Percentiles rank a stretch among this genome's conserved stretches.
These are phyloP conservation scores for Myzus persicae DNA, from an alignment of 1,140 invertebrate species.

Conservation along the genomic window DNA sequence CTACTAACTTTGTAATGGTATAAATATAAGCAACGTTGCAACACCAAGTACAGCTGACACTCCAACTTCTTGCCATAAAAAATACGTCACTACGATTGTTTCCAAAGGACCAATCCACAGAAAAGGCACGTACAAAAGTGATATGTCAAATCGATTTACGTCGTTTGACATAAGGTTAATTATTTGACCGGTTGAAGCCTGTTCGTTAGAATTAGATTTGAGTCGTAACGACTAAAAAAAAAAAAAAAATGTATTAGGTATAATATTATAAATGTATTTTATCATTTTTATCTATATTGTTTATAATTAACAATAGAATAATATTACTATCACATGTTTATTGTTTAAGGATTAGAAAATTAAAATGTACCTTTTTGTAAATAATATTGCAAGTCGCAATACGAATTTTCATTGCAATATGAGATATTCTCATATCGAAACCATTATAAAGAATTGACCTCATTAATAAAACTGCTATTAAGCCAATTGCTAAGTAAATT, in stretches of 20 bases:
- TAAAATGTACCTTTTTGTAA: constrained; percentile 7
- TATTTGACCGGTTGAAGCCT: constrained; percentile 81
- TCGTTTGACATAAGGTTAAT: constrained; percentile 94
- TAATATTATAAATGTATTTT: not conserved
- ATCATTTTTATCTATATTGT: not conserved
- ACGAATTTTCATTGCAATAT: not conserved
- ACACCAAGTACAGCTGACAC: constrained; percentile 80
- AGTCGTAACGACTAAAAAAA: constrained; percentile 1
- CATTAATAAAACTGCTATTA: not conserved
- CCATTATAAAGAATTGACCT: not conserved
- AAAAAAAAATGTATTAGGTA: not conserved
- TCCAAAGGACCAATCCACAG: constrained; percentile 85
- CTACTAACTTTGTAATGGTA: constrained; percentile 80
- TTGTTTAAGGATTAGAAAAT: not conserved
- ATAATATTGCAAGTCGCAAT: not conserved
- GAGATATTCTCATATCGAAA: not conserved
- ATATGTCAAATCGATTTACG: constrained; percentile 76
- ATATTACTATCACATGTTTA: not conserved
- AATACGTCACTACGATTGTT: constrained; percentile 76
- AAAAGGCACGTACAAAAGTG: constrained; percentile 76
- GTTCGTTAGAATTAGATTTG: not conserved
- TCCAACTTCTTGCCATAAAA: constrained; percentile 80
- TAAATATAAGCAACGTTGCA: constrained; percentile 77
- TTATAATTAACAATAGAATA: not conserved
- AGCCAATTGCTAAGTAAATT: not conserved